Base-by-base conservation (phyloP, 2,113 vertebrate genomes). In the Proteles cristata region DNA sequence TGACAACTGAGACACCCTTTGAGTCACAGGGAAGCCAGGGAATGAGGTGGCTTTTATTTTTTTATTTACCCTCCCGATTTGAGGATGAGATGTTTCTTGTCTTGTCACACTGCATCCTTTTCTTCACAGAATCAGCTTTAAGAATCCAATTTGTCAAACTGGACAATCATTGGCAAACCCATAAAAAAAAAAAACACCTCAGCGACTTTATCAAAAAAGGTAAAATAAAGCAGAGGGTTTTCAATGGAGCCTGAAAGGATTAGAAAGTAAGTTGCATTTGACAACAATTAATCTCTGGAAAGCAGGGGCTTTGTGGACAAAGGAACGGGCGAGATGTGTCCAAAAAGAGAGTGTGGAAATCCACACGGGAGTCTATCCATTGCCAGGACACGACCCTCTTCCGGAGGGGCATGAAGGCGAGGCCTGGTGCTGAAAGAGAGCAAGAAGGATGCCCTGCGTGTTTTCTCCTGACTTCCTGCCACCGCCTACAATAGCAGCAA, bases 121-220 rank as follows among this genome's bases (percentile, higher is more conserved):
- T 98, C 98, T 99, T 98, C 98, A 98, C 98, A 98, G 99, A 97
- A 98, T 97, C 98, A 16, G 99, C 98, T 99, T 98, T 99, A 99
- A 99, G 98, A 99, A 99, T 99, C 99, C 98, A 99, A 99, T 99
- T 99, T 99, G 99, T 99, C 99, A 99, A 98, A 98, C 98, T 63
- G 98, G 98, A 99, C 98, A 98, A 98, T 99, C 98, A 98, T 98
- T 98, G 97, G 98, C 98, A 98, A 98, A 98, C 98, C 98, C 98
- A 98, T 98, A 98, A 99, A 99, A 92, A 81, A 86, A 90, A 65
- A 16, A 17, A 84, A 7, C 98, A 39, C 98, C 97, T 98, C 83
- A 0, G 98, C 43, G 98, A 99, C 98, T 99, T 99, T 99, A 99
- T 99, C 95, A 98, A 98, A 99, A 98, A 97, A 98, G 98, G 97